A percentile compares a stretch with the other conserved stretches of the same genome.
Evolutionary conservation across 2,888 invertebrate species (phyloP).

Genomic region (Megastigmus dorsalis): DNA sequence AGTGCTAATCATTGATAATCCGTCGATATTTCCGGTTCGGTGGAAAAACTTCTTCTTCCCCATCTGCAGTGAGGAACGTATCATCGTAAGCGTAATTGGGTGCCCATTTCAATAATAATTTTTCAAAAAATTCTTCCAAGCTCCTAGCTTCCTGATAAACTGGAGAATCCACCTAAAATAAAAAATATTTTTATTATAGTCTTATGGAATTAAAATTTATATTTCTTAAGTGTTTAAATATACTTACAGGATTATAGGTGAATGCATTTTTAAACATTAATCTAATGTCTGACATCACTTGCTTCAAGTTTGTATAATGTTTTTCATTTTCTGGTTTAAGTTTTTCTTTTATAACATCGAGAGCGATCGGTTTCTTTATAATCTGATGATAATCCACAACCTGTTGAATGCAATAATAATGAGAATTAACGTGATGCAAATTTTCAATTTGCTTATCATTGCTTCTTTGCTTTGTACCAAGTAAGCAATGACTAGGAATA

Average conservation of each 20-base stretch:
- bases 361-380: conserved; percentile 87
- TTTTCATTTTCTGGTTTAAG: conserved; percentile 83
- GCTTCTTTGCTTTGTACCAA: too few species aligned
- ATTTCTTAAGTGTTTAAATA: neutral
- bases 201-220: neutral
- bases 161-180: conserved; percentile 82
- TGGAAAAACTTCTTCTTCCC: conserved; percentile 75
- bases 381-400: conserved; percentile 82
- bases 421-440: too few species aligned
- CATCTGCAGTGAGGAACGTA: conserved; percentile 72
- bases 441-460: too few species aligned
- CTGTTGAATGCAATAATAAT: conserved; percentile 72
- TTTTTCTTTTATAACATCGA: conserved; percentile 88
- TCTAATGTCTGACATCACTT: conserved; percentile 87
- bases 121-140: conserved; percentile 90
- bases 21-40: conserved; percentile 76
- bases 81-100: conserved; percentile 83
- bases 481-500: too few species aligned
- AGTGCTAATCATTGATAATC: conserved; percentile 74
- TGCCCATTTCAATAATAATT: conserved; percentile 86
- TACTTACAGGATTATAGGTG: conserved; percentile 86
- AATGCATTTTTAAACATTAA: conserved; percentile 93
- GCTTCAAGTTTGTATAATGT: conserved; percentile 84
- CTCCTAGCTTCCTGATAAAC: conserved; percentile 87
- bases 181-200: conserved; percentile 27